Evolutionary conservation across 2,113 vertebrate species (phyloP).

Genomic region (Himantopus leucocephalus): DNA sequence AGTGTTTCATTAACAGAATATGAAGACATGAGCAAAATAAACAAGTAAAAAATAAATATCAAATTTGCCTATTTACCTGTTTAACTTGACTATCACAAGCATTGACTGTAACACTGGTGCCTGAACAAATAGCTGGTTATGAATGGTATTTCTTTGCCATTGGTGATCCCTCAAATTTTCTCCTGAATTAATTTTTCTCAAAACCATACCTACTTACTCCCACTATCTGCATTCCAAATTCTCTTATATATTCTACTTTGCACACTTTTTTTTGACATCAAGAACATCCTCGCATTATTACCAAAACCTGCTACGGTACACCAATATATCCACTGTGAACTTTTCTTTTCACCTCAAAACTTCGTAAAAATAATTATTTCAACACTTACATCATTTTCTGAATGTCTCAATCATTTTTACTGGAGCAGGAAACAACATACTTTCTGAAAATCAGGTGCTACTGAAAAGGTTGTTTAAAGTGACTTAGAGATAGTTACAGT

Average conservation of each 20-base stretch:
- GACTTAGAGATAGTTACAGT: too few species aligned
- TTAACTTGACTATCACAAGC: not conserved
- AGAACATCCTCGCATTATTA: not conserved
- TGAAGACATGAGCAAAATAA: not conserved
- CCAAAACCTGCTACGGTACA: not conserved
- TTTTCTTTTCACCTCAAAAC: not conserved
- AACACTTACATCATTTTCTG: not conserved
- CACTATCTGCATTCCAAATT: not conserved
- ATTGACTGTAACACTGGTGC: not conserved
- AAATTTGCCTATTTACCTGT: not conserved
- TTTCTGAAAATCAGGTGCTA: not conserved
- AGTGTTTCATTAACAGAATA: not conserved
- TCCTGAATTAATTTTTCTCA: not conserved
- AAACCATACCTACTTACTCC: not conserved
- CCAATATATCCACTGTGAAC: not conserved
- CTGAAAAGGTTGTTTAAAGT: not conserved
- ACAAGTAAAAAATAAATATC: not conserved
- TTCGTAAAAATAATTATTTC: not conserved
- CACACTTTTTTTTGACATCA: not conserved
- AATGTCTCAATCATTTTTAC: not conserved
- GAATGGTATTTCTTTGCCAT: not conserved
- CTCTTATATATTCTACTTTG: not conserved
- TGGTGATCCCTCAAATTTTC: not conserved
- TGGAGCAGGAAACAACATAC: rapidly evolving
- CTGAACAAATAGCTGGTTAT: not conserved